A percentile compares a stretch with the other conserved stretches of the same genome.
Evolutionary conservation across 2,113 vertebrate genomes (phyloP).

Genomic region (Stictonetta naevosa): DNA sequence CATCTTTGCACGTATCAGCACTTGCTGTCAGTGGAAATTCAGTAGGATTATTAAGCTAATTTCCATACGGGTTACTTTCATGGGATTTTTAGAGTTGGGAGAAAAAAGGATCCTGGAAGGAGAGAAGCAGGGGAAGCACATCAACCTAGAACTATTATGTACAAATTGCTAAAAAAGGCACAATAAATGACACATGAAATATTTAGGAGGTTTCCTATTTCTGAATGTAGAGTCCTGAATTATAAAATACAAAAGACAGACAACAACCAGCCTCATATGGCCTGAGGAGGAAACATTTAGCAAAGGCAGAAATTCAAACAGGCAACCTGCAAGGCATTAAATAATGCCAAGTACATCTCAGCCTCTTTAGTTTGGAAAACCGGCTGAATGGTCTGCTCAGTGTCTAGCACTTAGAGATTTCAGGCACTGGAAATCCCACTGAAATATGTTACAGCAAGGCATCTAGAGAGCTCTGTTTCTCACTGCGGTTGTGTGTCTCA

Average conservation of each 20-base stretch:
- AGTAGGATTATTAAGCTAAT: background rate
- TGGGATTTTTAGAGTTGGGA: background rate
- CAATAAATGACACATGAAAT: background rate
- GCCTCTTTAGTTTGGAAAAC: background rate
- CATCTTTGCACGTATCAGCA: background rate
- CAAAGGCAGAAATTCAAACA: background rate
- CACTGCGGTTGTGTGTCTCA: background rate
- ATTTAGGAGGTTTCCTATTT: rapidly evolving
- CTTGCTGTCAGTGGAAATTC: background rate
- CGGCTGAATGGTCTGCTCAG: background rate
- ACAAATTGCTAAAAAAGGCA: background rate
- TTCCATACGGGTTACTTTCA: background rate
- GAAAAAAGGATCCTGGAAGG: background rate
- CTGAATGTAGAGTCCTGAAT: background rate
- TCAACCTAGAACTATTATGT: background rate
- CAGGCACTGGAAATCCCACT: background rate
- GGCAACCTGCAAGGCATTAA: background rate
- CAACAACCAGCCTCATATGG: background rate
- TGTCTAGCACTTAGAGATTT: background rate
- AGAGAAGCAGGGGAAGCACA: background rate
- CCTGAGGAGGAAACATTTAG: background rate
- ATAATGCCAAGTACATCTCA: background rate
- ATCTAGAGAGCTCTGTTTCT: background rate
- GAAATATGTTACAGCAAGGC: background rate
- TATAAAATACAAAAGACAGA: background rate